Base-by-base conservation (phyloP, 2,888 invertebrate species). In the Chromoteleia sp. region DNA sequence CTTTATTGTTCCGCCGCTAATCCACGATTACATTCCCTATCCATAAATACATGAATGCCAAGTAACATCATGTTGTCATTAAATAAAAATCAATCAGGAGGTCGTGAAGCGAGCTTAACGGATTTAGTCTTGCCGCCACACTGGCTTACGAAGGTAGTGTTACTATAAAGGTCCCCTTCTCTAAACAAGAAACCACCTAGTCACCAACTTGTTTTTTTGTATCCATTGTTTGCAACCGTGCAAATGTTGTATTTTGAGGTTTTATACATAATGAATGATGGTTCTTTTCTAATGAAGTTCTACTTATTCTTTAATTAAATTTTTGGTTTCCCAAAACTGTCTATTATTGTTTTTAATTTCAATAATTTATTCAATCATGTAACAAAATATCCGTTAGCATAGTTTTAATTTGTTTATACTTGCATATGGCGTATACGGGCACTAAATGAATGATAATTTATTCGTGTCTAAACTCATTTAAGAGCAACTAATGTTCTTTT, bases 41-140 rank as follows among this genome's bases (percentile, higher is more conserved):
- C 85, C 86, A 88, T 88, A 88, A 89, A 88, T 89, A 87, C 88
- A 89, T 86, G 88, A 88, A 87, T 86, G 86, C 82, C 80, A 86
- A 86, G 84, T 84, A 86, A 87, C 87, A 85, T 86, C 85, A 87
- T 88, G 91, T 91, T 91, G 90, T 90, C 92, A 92, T 92, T 92
- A 92, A 92, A 92, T 92, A 92, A 92, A 92, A 92, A 92, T 92
- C 92, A 92, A 92, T 92, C 92, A 90, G 89, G 84, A 90, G 90
- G 89, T 89, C 89, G 90, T 88, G 89, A 90, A 92, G 92, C 89
- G 90, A 89, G 91, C 92, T 92, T 92, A 92, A 89, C 89, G 91
- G 91, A 91, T 91, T 91, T 91, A 87, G 89, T 87, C 88, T 88
- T 86, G 85, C 89, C 89, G 87, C 89, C 89, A 88, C 89, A 88